Base-by-base conservation (phyloP, 2,888 invertebrate species). In the Atrina japonica region DNA sequence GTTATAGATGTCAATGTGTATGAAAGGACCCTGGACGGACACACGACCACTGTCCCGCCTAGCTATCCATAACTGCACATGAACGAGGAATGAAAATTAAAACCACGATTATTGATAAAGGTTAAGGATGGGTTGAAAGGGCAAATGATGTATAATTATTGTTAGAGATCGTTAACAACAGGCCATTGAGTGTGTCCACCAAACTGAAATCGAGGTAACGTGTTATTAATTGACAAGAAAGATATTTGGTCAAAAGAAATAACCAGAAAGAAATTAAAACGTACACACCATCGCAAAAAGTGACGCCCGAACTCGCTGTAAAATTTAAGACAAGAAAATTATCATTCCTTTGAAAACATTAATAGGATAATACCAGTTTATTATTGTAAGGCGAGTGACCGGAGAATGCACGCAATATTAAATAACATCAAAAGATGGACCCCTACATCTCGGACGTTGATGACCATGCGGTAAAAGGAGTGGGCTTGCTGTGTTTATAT, bases 71-170 rank as follows among this genome's bases (percentile, higher is more conserved):
- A 61, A 29, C 41, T 61, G 23, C 30, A 43, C 43, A 43, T 47
- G 47, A 30, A 43, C 30, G 47, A 35, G 35, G 49, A 30, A 61
- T 61, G 29, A 49, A 61, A 61, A 49, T 30, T 30, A 29, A 30
- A 49, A 30, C 27, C 35, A 23, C 35, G 41, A 43, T 35, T 30
- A 27, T 21, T 49, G 61, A 61, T 47, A 30, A 49, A 21, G 49
- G 27, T 61, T 29, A 49, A 47, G 21, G 47, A 16, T 47, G 21
- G 61, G 61, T 61, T 61, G 47, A 61, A 61, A 61, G 61, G 61
- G 25, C 49, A 61, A 49, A 49, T 43, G 18, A 61, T 21, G 29
- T 29, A 29, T 47, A 47, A 21, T 30, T 16, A 21, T 29, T 45
- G 30, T 23, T 35, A 5, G 3, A 30, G 61, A 61, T 35, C 23